Conservation (phyloP, 2,113 vertebrate genomes). For the Marmota monax region DNA sequence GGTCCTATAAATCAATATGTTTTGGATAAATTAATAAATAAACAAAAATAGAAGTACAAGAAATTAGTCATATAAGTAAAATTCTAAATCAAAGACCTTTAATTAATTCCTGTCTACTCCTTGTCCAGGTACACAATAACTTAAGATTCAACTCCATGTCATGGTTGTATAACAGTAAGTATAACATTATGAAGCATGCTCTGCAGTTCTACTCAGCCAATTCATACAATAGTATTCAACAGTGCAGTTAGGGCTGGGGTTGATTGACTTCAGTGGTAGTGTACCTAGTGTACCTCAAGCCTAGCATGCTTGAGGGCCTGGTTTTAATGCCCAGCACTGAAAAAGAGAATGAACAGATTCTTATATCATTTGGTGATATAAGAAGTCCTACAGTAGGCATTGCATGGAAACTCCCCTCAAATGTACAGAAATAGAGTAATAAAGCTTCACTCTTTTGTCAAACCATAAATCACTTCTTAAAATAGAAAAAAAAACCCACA, state of each 20-base stretch:
- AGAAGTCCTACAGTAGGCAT: neutral
- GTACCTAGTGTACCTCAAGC: too few relatives aligned
- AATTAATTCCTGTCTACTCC: neutral
- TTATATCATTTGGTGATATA: neutral
- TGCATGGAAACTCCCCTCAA: neutral
- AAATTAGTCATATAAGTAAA: neutral
- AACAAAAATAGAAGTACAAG: neutral
- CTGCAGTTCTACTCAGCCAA: neutral
- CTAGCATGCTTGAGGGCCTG: neutral
- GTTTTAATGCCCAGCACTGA: neutral
- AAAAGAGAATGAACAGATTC: neutral
- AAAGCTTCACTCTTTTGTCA: constrained; percentile 33
- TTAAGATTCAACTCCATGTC: neutral
- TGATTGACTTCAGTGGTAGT: neutral
- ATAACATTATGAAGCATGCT: neutral
- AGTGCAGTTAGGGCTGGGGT: neutral
- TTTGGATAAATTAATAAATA: neutral
- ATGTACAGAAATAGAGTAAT: neutral
- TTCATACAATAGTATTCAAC: neutral
- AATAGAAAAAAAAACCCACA: constrained; percentile 57
- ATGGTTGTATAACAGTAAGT: neutral
- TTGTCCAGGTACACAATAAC: neutral
- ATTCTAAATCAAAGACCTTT: constrained; percentile 36
- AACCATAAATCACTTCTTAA: constrained; percentile 76
- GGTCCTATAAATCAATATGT: neutral